phyloP scores from a whole-genome alignment of 2,888 invertebrate genomes.

The Pyrrhosoma nymphula region DNA sequence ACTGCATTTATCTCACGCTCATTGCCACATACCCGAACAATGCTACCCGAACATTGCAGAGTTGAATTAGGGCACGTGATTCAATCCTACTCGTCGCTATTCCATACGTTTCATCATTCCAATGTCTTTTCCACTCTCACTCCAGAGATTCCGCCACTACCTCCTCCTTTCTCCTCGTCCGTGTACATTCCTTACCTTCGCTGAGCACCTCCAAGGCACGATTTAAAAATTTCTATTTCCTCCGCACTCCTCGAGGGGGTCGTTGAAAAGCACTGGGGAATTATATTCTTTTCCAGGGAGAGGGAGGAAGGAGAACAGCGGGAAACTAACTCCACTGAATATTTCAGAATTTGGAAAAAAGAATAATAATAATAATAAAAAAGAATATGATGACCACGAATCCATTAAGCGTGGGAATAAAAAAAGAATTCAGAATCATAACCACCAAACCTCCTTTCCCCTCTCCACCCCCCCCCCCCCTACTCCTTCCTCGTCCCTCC shows the following conservation, averaged over 20 bases:
- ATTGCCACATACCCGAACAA: too few species aligned
- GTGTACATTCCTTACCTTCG: neutral
- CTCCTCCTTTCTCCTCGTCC: neutral
- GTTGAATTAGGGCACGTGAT: too few species aligned
- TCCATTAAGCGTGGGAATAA: slow-evolving; percentile 1
- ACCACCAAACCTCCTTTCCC: neutral
- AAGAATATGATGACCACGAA: neutral
- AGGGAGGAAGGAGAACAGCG: neutral
- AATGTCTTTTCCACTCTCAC: neutral
- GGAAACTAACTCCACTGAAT: neutral
- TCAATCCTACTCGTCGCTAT: too few species aligned
- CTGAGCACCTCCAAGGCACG: neutral
- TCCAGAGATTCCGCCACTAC: neutral
- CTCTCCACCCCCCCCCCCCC: neutral
- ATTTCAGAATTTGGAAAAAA: neutral
- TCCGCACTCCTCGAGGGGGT: neutral
- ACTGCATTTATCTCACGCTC: too few species aligned
- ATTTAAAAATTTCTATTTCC: neutral
- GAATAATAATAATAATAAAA: neutral
- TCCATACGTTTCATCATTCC: too few species aligned
- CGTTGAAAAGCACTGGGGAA: neutral
- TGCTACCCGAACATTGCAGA: too few species aligned
- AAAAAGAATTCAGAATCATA: neutral
- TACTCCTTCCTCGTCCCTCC: neutral
- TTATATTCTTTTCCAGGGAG: neutral